Percentiles rank a stretch among this genome's conserved stretches.
Conservation (phyloP, 1,140 invertebrate species). For the Rhizoglyphus robini region DNA sequence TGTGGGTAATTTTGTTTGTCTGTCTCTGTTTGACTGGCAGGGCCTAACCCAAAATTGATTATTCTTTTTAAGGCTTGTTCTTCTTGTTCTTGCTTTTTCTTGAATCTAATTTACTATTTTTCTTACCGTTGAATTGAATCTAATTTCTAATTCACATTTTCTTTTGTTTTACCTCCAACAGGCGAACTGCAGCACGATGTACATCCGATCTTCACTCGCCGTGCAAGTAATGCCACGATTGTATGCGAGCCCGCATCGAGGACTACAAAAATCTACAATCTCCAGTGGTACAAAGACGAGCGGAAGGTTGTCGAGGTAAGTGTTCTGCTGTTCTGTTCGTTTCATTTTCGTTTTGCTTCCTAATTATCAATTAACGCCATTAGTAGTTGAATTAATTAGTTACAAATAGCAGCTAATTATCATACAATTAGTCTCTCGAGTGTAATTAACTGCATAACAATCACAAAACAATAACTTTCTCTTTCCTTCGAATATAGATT, state of each 20-base stretch:
- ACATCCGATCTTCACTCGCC: conserved; percentile 23
- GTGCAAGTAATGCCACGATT: conserved; percentile 25
- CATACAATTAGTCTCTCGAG: no score
- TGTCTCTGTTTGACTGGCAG: no score
- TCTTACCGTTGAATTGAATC: no score
- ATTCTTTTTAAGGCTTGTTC: no score
- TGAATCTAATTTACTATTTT: no score
- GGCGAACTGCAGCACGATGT: neutral
- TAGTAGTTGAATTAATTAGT: neutral
- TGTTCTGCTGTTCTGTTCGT: neutral
- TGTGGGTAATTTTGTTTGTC: no score
- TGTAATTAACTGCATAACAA: no score
- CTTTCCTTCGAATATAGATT: no score
- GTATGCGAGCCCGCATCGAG: conserved; percentile 22
- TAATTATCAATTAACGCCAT: neutral
- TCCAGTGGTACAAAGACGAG: conserved; percentile 28
- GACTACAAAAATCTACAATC: conserved; percentile 21
- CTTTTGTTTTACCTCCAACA: neutral
- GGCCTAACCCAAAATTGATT: no score
- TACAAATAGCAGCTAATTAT: no score
- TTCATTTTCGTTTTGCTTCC: neutral
- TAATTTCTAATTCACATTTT: no score
- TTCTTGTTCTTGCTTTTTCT: no score
- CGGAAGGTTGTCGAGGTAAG: conserved; percentile 25
- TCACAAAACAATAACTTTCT: neutral